Evolutionary conservation across 2,888 invertebrate genomes (phyloP).

Genomic region (Lithosia quadra): DNA sequence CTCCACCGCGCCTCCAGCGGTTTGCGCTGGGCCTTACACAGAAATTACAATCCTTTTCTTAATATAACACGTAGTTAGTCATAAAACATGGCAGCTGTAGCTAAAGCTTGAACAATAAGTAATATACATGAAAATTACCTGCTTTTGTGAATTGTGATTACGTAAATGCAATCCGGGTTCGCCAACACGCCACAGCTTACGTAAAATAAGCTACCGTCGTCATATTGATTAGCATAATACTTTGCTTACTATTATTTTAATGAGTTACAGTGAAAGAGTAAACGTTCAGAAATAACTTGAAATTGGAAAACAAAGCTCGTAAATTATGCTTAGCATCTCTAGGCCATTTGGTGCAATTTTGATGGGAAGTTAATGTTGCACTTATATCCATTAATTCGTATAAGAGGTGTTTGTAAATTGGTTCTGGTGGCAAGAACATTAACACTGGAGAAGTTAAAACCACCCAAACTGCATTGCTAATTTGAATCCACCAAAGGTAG

Average conservation of each 20-base stretch:
- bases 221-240: conserved; percentile 49
- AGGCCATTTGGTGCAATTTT: background rate
- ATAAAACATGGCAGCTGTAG: background rate
- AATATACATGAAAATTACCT: conserved; percentile 6
- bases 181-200: conserved; percentile 34
- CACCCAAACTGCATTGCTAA: background rate
- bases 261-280: conserved; percentile 28
- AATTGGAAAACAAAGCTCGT: background rate
- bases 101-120: background rate
- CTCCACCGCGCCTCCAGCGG: too few relatives aligned
- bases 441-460: background rate
- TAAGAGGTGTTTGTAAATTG: background rate
- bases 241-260: conserved; percentile 48
- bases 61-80: background rate
- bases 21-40: too few relatives aligned
- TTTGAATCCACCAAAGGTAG: background rate
- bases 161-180: conserved; percentile 31
- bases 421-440: background rate
- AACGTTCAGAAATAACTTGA: conserved; percentile 35
- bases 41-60: background rate
- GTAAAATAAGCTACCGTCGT: conserved; percentile 35
- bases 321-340: background rate
- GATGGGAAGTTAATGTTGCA: background rate
- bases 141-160: conserved; percentile 30
- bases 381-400: background rate